These are phyloP conservation scores for Drosophila vallismaia DNA, from an alignment of 2,888 invertebrate genomes.

Conservation along the genomic window DNA sequence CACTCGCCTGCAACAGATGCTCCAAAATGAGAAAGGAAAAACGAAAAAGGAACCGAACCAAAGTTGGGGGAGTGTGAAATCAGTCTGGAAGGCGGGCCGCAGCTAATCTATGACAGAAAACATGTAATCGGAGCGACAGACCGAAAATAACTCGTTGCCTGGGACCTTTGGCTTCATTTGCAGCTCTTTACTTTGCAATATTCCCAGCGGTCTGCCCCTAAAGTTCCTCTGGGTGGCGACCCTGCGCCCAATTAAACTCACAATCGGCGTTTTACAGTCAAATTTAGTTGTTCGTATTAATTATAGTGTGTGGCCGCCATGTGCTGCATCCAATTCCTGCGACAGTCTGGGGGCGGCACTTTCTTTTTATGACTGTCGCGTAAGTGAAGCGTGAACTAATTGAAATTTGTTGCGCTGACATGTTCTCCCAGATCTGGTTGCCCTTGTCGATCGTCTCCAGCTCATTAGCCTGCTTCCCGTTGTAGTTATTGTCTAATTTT, in stretches of 20 bases:
- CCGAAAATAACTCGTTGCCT: conserved; percentile 58
- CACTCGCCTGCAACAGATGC: conserved; percentile 70
- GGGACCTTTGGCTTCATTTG: conserved; percentile 53
- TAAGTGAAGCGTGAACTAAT: conserved; percentile 82
- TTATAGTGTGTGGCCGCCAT: conserved; percentile 54
- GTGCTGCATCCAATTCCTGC: conserved; percentile 30
- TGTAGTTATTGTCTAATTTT: conserved; percentile 76
- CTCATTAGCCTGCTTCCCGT: conserved; percentile 73
- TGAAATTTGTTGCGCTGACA: conserved; percentile 81
- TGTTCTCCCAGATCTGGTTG: conserved; percentile 66
- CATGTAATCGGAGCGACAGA: conserved; percentile 67
- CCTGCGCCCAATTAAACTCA: conserved; percentile 67
- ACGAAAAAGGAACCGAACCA: conserved; percentile 9
- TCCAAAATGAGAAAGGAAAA: conserved; percentile 29
- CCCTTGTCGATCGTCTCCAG: conserved; percentile 68
- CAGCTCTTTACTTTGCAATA: conserved; percentile 54
- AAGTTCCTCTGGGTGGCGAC: conserved; percentile 63
- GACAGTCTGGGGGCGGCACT: conserved; percentile 61
- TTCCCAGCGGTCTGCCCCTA: conserved; percentile 54
- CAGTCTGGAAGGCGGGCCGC: conserved; percentile 62
- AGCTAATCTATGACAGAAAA: conserved; percentile 79
- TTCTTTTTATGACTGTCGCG: conserved; percentile 73
- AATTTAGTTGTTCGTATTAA: conserved; percentile 70
- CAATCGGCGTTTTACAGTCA: conserved; percentile 63
- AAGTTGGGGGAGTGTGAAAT: conserved; percentile 67